Evolutionary conservation across 2,888 invertebrate species (phyloP), one percentile per base, ranked within the genome.

Genomic region (Amblyjoppa proteus): DNA sequence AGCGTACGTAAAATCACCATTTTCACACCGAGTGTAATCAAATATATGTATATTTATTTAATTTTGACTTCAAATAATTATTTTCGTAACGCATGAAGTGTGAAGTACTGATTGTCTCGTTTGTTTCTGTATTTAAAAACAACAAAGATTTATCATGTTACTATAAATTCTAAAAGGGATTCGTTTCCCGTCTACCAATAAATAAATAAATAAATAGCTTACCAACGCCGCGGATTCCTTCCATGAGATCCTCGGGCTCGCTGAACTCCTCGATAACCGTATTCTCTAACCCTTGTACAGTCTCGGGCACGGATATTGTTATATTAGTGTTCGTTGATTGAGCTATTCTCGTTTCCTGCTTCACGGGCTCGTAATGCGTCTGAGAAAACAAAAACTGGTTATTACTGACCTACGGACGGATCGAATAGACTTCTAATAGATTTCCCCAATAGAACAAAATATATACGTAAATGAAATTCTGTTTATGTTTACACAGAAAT

Each of bases 221-320:
- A 88, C 97, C 97, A 16, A 97, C 96, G 88, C 97, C 97, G 89
- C 97, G 96, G 89, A 98, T 97, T 69, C 97, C 97, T 90, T 97
- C 97, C 96, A 98, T 97, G 93, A 98, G 95, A 94, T 98, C 98
- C 93, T 98, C 98, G 0, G 97, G 96, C 90, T 97, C 98, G 88
- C 97, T 97, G 93, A 98, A 98, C 93, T 98, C 98, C 87, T 96
- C 96, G 91, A 96, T 95, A 85, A 95, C 96, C 68, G 95, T 95
- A 86, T 95, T 88, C 92, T 95, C 93, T 6, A 91, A 85, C 70
- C 61, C 87, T 45, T 92, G 92, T 31, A 90, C 90, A 61, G 91
- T 85, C 69, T 89, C 90, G 2, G 92, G 87, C 49, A 90, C 89
- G 3, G 92, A 86, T 88, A 92, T 90, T 16, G 91, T 90, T 64